phyloP scores from a whole-genome alignment of 2,113 vertebrate species.

The Rallus limicola region DNA sequence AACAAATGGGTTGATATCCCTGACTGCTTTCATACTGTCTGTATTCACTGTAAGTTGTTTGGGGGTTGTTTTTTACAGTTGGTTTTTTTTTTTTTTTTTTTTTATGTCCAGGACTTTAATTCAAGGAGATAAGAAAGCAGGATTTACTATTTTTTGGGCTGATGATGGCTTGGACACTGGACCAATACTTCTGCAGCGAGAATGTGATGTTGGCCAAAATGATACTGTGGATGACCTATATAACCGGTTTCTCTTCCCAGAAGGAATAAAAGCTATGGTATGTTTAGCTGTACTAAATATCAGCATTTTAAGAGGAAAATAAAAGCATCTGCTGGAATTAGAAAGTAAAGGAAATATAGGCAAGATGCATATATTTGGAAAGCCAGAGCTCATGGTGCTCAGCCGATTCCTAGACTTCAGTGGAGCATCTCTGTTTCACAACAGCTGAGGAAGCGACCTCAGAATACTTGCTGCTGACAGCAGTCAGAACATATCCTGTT shows the following conservation, averaged over 20 bases:
- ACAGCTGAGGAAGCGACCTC: background rate
- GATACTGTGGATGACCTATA: constrained; percentile 95
- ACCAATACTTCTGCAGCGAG: constrained; percentile 91
- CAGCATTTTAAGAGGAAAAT: background rate
- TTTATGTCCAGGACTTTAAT: constrained; percentile 90
- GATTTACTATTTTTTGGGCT: constrained; percentile 96
- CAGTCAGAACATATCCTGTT: background rate
- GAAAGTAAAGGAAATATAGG: background rate
- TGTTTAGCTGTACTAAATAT: constrained; percentile 30
- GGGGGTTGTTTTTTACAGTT: background rate
- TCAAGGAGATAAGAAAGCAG: constrained; percentile 91
- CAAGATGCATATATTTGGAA: background rate
- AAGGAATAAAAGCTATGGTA: constrained; percentile 97
- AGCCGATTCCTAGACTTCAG: background rate
- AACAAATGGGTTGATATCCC: background rate
- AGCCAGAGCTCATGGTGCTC: background rate
- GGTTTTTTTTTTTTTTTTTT: too few relatives aligned
- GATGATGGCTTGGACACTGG: constrained; percentile 97
- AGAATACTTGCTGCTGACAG: background rate
- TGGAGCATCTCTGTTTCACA: background rate
- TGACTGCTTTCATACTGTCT: background rate
- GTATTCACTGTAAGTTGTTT: background rate
- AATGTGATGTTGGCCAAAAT: constrained; percentile 86
- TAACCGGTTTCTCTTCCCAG: constrained; percentile 94
- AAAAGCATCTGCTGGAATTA: background rate